Conservation (phyloP, 2,888 invertebrate species). For the Stegophylla sp. region DNA sequence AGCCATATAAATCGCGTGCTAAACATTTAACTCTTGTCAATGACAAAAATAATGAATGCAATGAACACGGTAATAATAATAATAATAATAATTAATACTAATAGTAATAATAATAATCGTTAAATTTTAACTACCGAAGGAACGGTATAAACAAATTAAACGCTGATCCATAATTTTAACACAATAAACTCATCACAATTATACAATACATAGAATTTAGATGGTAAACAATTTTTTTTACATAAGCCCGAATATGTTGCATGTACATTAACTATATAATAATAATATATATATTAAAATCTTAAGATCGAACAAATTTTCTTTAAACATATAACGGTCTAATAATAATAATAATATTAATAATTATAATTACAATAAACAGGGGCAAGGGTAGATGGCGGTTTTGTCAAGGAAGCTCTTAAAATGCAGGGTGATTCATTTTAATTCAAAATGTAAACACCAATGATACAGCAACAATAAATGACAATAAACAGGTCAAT, state of each 20-base stretch:
- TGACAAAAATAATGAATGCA: slow-evolving; percentile 6
- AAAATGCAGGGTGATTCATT: background rate
- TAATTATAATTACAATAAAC: background rate
- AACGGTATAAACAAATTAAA: slow-evolving; percentile 5
- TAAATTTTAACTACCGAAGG: slow-evolving; percentile 14
- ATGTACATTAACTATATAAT: background rate
- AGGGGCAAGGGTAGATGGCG: background rate
- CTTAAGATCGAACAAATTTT: background rate
- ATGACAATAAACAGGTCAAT: slow-evolving; percentile 1
- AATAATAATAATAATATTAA: slow-evolving; percentile 14
- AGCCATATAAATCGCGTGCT: slow-evolving; percentile 35
- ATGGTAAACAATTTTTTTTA: slow-evolving; percentile 36
- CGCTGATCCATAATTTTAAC: background rate
- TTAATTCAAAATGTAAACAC: slow-evolving; percentile 11
- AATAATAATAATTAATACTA: slow-evolving; percentile 12
- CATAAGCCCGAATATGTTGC: slow-evolving; percentile 2
- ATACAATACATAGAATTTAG: slow-evolving; percentile 41
- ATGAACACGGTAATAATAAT: slow-evolving; percentile 1
- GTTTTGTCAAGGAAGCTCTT: slow-evolving; percentile 10
- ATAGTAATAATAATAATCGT: slow-evolving; percentile 1
- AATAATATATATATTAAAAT: no score
- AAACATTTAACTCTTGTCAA: slow-evolving; percentile 30
- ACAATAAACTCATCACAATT: background rate
- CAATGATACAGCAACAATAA: background rate
- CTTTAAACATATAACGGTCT: background rate